Percentiles rank a stretch among this genome's conserved stretches.
Evolutionary conservation across 2,888 invertebrate genomes (phyloP).

Genomic region (Callimorpha dominula): DNA sequence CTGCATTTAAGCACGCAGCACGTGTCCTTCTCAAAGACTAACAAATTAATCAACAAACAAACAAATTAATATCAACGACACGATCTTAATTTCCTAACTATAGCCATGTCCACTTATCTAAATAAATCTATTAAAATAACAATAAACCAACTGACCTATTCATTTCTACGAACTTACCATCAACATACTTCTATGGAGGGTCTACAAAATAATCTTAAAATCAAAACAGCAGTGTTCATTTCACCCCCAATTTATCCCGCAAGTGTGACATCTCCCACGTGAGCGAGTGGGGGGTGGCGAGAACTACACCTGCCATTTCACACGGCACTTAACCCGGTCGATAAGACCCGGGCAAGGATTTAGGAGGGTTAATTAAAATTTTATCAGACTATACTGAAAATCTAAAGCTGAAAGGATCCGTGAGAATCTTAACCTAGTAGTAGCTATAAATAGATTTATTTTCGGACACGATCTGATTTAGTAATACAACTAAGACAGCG

Average conservation of each 20-base stretch:
- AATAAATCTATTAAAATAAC: constrained; percentile 35
- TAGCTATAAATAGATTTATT: not conserved
- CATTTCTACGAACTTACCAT: constrained; percentile 8
- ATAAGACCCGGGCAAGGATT: constrained; percentile 41
- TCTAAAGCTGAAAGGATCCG: not conserved
- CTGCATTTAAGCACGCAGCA: not conserved
- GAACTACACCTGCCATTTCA: constrained; percentile 58
- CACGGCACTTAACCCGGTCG: constrained; percentile 64
- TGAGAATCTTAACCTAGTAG: not conserved
- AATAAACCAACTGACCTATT: constrained; percentile 44
- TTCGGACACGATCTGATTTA: not conserved
- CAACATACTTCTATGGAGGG: constrained; percentile 3
- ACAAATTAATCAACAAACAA: constrained; percentile 3
- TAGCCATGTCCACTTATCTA: constrained; percentile 15
- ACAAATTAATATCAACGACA: constrained; percentile 11
- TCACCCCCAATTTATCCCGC: constrained; percentile 62
- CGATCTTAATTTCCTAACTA: constrained; percentile 16
- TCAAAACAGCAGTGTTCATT: constrained; percentile 55
- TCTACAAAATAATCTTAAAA: constrained; percentile 44
- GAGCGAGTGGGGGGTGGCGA: constrained; percentile 37
- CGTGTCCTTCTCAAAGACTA: not conserved
- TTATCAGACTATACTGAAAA: constrained; percentile 11
- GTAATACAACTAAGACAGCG: not conserved
- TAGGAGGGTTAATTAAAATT: constrained; percentile 40
- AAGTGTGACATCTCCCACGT: constrained; percentile 58